phyloP scores from a whole-genome alignment of 2,113 vertebrate genomes.

The Atlantisia rogersi region DNA sequence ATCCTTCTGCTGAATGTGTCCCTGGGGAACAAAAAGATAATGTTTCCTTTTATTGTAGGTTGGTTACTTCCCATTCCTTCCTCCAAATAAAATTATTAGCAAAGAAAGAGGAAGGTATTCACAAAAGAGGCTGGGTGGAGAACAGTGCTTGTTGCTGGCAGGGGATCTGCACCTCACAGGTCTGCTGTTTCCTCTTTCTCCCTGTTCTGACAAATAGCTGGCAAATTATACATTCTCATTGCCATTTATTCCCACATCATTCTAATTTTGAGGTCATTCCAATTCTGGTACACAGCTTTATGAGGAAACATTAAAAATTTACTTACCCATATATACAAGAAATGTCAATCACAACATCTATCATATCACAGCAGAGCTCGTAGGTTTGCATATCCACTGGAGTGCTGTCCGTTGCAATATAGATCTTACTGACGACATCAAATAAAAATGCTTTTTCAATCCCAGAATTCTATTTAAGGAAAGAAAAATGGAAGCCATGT shows the following conservation, averaged over 20 bases:
- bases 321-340: constrained; percentile 90
- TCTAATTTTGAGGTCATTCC: neutral
- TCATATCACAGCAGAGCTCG: constrained; percentile 89
- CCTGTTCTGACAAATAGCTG: neutral
- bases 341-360: constrained; percentile 89
- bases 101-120: neutral
- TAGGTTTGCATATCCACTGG: constrained; percentile 91
- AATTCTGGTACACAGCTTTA: neutral
- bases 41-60: neutral
- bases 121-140: neutral
- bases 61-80: neutral
- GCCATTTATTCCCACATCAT: neutral
- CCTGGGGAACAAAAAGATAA: neutral
- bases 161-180: neutral
- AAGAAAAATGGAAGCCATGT: neutral
- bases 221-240: neutral
- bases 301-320: neutral
- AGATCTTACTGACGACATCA: constrained; percentile 91
- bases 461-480: constrained; percentile 83
- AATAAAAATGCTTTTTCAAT: constrained; percentile 91
- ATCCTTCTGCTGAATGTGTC: neutral
- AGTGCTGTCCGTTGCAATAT: constrained; percentile 86
- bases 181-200: neutral
- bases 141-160: neutral
- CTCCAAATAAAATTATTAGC: neutral